Conservation (phyloP, 2,797 vertebrate genomes). For the Dendrocincla fuliginosa region DNA sequence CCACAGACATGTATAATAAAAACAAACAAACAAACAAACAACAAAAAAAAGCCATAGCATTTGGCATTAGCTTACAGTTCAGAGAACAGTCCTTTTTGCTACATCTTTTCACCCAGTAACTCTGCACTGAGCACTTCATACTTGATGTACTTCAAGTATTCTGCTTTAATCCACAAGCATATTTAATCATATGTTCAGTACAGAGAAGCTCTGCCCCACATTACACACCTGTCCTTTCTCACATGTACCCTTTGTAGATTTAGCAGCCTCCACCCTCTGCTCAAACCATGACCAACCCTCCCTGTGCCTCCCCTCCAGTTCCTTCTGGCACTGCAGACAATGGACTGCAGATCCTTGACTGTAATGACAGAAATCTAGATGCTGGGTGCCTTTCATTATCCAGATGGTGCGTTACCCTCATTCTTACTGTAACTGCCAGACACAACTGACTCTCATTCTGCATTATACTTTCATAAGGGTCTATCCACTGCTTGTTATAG, state of each 20-base stretch:
- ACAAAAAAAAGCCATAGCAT: not conserved
- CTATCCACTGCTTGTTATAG: not conserved
- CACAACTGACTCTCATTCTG: not conserved
- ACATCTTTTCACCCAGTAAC: not conserved
- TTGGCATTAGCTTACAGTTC: not conserved
- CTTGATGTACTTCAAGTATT: not conserved
- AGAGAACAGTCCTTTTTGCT: not conserved
- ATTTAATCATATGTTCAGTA: not conserved
- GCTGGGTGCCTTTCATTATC: not conserved
- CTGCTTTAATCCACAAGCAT: not conserved
- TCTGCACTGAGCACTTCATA: not conserved
- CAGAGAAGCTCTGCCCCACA: not conserved
- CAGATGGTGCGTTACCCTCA: not conserved
- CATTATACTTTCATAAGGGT: not conserved
- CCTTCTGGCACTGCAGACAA: not conserved
- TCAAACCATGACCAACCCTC: not conserved
- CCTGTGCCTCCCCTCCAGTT: not conserved
- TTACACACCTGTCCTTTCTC: not conserved
- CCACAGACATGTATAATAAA: not conserved
- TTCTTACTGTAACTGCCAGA: not conserved
- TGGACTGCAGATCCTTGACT: not conserved
- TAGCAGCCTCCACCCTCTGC: not conserved
- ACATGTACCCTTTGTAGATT: not conserved
- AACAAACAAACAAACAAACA: not conserved
- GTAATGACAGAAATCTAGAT: not conserved